A percentile compares a stretch with the other conserved stretches of the same genome.
These are phyloP conservation scores for Harpalus rufipes DNA, from an alignment of 2,888 invertebrate species.

Conservation along the genomic window DNA sequence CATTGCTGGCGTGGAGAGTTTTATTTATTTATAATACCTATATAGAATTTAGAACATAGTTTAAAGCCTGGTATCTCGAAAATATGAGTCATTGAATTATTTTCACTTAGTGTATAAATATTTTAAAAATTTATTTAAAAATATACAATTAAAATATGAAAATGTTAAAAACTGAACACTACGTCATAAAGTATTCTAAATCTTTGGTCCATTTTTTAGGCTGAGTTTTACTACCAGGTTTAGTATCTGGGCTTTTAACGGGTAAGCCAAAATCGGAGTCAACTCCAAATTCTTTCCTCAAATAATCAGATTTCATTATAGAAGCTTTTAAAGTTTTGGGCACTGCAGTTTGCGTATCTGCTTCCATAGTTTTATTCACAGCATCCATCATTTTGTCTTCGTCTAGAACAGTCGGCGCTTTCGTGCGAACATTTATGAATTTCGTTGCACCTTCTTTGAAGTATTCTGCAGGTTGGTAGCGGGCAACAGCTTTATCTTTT, in stretches of 20 bases:
- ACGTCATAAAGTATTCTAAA: slow-evolving; percentile 58
- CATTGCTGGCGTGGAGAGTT: too few relatives aligned
- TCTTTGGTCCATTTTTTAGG: slow-evolving; percentile 44
- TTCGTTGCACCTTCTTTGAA: slow-evolving; percentile 12
- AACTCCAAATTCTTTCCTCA: slow-evolving; percentile 59
- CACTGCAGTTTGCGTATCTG: slow-evolving; percentile 9
- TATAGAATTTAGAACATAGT: too few relatives aligned
- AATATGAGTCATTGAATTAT: too few relatives aligned
- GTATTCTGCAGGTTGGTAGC: not conserved
- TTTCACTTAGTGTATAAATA: not conserved
- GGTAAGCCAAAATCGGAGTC: not conserved
- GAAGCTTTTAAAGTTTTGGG: slow-evolving; percentile 25
- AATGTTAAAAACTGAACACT: not conserved
- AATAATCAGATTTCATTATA: slow-evolving; percentile 62
- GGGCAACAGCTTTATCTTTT: not conserved
- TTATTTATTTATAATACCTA: too few relatives aligned
- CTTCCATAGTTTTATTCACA: slow-evolving; percentile 17
- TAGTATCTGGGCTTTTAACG: not conserved
- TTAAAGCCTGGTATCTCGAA: too few relatives aligned
- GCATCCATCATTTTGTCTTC: not conserved
- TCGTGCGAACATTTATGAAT: slow-evolving; percentile 1
- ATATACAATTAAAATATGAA: slow-evolving; percentile 2
- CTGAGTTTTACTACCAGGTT: not conserved
- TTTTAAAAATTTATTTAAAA: slow-evolving; percentile 25
- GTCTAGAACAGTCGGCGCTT: not conserved